These are phyloP conservation scores for Sepioteuthis lessoniana DNA, from an alignment of 2,888 invertebrate genomes.

Conservation along the genomic window DNA sequence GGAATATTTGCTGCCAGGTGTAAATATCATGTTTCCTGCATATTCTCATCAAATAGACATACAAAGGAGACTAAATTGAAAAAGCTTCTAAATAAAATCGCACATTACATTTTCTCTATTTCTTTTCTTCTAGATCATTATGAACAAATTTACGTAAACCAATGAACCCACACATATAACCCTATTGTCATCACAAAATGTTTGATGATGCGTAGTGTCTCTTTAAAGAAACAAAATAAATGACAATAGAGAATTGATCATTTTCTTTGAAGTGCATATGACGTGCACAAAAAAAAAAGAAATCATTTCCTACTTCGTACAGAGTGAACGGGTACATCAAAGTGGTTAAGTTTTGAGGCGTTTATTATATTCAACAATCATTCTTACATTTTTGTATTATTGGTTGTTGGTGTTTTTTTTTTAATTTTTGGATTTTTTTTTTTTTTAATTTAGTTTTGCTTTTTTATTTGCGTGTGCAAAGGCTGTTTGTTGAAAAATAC, in stretches of 20 bases:
- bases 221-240: neutral
- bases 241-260: too few relatives aligned
- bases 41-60: too few relatives aligned
- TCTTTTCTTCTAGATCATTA: neutral
- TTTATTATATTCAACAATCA: neutral
- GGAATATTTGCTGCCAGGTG: too few relatives aligned
- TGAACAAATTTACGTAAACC: neutral
- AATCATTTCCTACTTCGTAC: neutral
- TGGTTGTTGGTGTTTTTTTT: too few relatives aligned
- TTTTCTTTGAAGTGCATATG: too few relatives aligned
- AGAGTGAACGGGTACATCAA: neutral
- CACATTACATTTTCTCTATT: too few relatives aligned
- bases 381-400: too few relatives aligned
- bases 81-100: too few relatives aligned
- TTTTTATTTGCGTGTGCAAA: neutral
- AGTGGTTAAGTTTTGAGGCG: neutral
- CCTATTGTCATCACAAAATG: neutral
- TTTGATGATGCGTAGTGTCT: neutral
- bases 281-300: too few relatives aligned
- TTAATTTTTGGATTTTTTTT: too few relatives aligned
- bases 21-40: too few relatives aligned
- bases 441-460: neutral
- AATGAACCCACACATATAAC: neutral
- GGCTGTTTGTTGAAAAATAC: neutral
- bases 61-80: too few relatives aligned